phyloP scores from a whole-genome alignment of 2,797 vertebrate genomes.

The Spondyliosoma cantharus region DNA sequence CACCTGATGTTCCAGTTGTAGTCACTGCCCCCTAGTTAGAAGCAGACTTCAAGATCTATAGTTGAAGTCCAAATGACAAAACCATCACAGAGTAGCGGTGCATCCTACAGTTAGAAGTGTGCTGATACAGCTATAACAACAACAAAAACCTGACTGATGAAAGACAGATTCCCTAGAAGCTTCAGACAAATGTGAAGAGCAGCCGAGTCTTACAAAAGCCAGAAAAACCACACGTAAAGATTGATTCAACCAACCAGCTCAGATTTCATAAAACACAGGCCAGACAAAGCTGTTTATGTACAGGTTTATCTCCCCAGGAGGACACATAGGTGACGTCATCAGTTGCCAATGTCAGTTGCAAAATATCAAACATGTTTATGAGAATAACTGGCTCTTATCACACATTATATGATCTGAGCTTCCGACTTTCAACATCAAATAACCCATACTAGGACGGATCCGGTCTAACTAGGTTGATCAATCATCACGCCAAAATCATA shows the following conservation, averaged over 20 bases:
- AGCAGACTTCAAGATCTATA: conserved; percentile 13
- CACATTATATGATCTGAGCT: too few relatives aligned
- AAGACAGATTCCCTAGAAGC: neutral
- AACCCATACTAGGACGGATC: too few relatives aligned
- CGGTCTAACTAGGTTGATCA: too few relatives aligned
- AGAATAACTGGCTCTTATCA: too few relatives aligned
- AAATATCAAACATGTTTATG: too few relatives aligned
- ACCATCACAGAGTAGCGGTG: neutral
- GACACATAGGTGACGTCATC: too few relatives aligned
- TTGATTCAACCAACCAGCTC: neutral
- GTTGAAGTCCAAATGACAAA: neutral
- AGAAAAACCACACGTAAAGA: neutral
- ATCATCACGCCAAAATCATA: too few relatives aligned
- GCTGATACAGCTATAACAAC: neutral
- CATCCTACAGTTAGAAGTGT: neutral
- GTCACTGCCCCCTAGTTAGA: neutral
- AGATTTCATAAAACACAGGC: neutral
- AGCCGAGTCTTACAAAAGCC: neutral
- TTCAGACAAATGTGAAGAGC: neutral
- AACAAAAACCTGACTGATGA: neutral
- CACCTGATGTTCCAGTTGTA: conserved; percentile 11
- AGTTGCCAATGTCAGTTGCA: too few relatives aligned
- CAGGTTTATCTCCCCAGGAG: too few relatives aligned
- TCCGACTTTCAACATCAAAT: too few relatives aligned
- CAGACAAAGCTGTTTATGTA: too few relatives aligned